Percentiles rank a stretch among this genome's conserved stretches.
These are phyloP conservation scores for Diglossa brunneiventris DNA, from an alignment of 2,113 vertebrate species.

Conservation along the genomic window DNA sequence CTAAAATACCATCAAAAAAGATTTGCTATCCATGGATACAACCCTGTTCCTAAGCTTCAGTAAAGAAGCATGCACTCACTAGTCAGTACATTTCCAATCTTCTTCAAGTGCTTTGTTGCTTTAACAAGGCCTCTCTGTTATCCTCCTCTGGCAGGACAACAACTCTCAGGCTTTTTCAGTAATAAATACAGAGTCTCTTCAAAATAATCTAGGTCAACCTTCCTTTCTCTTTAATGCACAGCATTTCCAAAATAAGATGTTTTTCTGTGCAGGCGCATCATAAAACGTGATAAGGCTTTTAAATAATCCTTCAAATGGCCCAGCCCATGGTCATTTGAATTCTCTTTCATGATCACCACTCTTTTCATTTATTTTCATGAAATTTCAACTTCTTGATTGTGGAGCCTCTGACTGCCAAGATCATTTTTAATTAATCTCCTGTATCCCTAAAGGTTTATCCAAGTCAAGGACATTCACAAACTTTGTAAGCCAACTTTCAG, in stretches of 20 bases:
- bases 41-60: not conserved
- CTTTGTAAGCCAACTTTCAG: not conserved
- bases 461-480: not conserved
- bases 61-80: not conserved
- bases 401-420: not conserved
- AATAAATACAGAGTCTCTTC: not conserved
- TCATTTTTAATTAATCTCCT: not conserved
- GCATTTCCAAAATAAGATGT: not conserved
- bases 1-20: not conserved
- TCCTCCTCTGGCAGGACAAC: not conserved
- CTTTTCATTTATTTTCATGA: not conserved
- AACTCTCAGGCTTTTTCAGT: not conserved
- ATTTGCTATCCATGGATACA: not conserved
- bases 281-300: not conserved
- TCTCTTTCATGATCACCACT: not conserved
- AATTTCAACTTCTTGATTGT: not conserved
- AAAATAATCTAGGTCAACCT: not conserved
- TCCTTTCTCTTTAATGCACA: not conserved
- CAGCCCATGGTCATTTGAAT: not conserved
- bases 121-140: slow-evolving; percentile 31
- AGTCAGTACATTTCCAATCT: not conserved
- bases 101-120: not conserved
- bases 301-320: not conserved
- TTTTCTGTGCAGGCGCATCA: not conserved
- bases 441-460: not conserved